phyloP scores from a whole-genome alignment of 2,888 invertebrate genomes.

The Heliconius aoede region DNA sequence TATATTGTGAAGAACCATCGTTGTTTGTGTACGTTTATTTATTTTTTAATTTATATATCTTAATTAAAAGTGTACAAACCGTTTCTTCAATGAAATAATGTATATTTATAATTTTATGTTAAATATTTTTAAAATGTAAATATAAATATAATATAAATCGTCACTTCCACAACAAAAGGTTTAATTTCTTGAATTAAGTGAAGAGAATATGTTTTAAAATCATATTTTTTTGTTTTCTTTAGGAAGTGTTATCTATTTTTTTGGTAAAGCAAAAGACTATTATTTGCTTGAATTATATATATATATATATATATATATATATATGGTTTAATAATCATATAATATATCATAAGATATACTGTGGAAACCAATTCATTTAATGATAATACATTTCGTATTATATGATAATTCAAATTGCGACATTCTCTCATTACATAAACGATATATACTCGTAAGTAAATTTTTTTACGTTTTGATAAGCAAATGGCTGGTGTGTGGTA shows the following conservation, averaged over 20 bases:
- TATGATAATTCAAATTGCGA: constrained; percentile 8
- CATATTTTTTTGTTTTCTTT: not conserved
- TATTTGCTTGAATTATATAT: not conserved
- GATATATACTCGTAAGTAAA: not conserved
- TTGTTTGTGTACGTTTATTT: not conserved
- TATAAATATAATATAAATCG: not conserved
- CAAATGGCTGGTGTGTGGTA: not conserved
- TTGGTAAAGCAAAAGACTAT: not conserved
- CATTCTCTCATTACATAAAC: not conserved
- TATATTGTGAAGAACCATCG: not conserved
- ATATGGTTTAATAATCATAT: too few species aligned
- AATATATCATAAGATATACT: not conserved
- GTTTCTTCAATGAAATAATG: not conserved
- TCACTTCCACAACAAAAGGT: too few species aligned
- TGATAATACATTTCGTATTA: not conserved
- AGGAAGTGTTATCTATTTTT: not conserved
- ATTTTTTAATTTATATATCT: not conserved
- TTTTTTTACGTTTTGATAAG: not conserved
- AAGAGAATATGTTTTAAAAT: too few species aligned
- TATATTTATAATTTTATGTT: not conserved
- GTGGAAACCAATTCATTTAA: not conserved
- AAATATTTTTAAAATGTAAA: too few species aligned
- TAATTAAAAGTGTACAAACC: not conserved
- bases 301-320: too few species aligned
- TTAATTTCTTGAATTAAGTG: too few species aligned